Conservation (phyloP, 2,113 vertebrate genomes). For the Cheirogaleus medius region DNA sequence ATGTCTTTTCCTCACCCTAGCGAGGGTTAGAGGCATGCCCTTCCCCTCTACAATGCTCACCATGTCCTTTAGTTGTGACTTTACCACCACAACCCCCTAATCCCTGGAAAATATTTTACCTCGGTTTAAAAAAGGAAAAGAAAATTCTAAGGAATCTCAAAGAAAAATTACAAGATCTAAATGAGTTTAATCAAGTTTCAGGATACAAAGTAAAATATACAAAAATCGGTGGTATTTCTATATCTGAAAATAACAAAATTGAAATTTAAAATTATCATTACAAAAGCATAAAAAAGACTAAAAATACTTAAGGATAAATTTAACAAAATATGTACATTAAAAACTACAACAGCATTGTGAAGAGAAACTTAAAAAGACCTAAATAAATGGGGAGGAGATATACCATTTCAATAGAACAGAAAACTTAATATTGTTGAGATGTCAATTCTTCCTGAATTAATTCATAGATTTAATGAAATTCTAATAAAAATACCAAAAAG, state of each 20-base stretch:
- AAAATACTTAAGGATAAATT: neutral
- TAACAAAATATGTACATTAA: neutral
- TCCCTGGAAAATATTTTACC: no score
- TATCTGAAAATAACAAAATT: neutral
- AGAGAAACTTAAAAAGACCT: neutral
- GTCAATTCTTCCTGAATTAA: neutral
- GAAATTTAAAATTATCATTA: neutral
- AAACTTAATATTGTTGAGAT: neutral
- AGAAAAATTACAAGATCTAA: neutral
- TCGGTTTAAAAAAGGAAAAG: no score
- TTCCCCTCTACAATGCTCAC: no score
- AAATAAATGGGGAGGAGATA: neutral
- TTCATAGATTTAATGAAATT: neutral
- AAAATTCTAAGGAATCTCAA: neutral
- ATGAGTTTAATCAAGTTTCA: neutral
- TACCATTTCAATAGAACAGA: neutral
- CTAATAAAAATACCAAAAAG: neutral
- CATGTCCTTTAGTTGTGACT: no score
- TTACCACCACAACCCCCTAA: no score
- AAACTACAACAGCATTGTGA: neutral
- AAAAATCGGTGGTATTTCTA: neutral
- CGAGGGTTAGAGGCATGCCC: no score
- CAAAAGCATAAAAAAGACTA: neutral
- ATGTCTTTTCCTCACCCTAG: no score
- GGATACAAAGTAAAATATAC: neutral